These are phyloP conservation scores for Corella eumyota DNA, from an alignment of 23 tunicate genomes.

Conservation along the genomic window DNA sequence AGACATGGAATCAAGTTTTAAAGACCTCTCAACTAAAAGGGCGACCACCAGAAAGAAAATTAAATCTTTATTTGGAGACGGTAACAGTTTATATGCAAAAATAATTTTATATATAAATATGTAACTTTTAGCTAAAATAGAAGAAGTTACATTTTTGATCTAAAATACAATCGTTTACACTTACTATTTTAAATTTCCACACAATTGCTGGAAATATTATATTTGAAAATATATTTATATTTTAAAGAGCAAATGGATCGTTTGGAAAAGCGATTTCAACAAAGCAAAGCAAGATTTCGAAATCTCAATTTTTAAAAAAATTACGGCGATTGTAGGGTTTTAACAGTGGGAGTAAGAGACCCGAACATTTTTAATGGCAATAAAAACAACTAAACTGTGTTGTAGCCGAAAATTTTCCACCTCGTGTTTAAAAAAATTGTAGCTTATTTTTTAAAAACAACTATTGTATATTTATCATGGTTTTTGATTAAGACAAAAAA, in stretches of 20 bases:
- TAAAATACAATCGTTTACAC: neutral
- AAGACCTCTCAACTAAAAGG: slow-evolving; percentile 29
- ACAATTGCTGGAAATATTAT: neutral
- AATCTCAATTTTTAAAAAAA: too few species aligned
- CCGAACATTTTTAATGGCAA: too few species aligned
- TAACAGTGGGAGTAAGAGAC: too few species aligned
- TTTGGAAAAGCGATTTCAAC: slow-evolving; percentile 58
- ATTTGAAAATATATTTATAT: neutral
- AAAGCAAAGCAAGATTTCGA: slow-evolving; percentile 52
- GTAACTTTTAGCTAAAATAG: neutral
- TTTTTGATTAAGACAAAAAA: too few species aligned
- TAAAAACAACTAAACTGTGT: too few species aligned
- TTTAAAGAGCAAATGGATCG: slow-evolving; percentile 17
- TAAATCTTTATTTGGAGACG: slow-evolving; percentile 33
- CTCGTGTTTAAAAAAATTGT: too few species aligned
- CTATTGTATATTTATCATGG: too few species aligned
- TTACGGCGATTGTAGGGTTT: too few species aligned
- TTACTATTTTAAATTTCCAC: neutral
- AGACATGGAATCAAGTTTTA: slow-evolving; percentile 39
- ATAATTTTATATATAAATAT: neutral
- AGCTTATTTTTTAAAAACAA: too few species aligned
- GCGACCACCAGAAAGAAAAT: slow-evolving; percentile 35
- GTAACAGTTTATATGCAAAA: neutral
- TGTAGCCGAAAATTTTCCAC: too few species aligned
- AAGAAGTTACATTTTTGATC: neutral